Base-by-base conservation (phyloP, 2,797 vertebrate species). In the Scolopax bukidnonensis region DNA sequence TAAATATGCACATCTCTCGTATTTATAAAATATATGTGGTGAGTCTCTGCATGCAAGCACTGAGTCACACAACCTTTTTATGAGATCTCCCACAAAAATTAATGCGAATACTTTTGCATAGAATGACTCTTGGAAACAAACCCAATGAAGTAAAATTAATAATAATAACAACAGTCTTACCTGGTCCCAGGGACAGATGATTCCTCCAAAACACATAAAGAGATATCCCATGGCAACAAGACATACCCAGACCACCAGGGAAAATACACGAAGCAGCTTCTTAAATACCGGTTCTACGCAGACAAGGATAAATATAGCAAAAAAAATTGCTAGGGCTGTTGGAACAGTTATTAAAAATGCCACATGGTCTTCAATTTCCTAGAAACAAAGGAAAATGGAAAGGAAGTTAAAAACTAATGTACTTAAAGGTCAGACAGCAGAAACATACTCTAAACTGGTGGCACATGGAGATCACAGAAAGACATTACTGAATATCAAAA, bases 141-240 rank as follows among this genome's bases (percentile, higher is more conserved):
- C 10, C 11, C 2, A 79, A 8, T 10, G 25, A 84, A 77, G 27
- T 18, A 83, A 92, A 94, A 82, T 30, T 56, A 43, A 16, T 21
- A 89, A 63, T 68, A 57, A 65, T 13, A 7, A 28, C 45, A 61
- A 28, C 45, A 59, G 16, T 84, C 98, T 97, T 98, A 99, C 99
- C 99, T 99, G 99, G 98, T 99, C 99, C 99, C 99, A 99, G 4
- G 99, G 98, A 97, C 98, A 99, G 97, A 99, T 98, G 91, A 99
- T 99, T 88, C 99, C 99, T 33, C 99, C 99, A 21, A 99, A 99
- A 98, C 99, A 99, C 99, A 99, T 99, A 96, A 99, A 99, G 95
- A 99, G 98, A 98, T 99, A 99, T 94, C 99, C 99, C 99, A 99
- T 99, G 97, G 99, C 97, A 97, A 99, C 99, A 90, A 99, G 98